Percentiles rank a stretch among this genome's conserved stretches.
Conservation (phyloP, 2,113 vertebrate species). For the Vulpes lagopus region DNA sequence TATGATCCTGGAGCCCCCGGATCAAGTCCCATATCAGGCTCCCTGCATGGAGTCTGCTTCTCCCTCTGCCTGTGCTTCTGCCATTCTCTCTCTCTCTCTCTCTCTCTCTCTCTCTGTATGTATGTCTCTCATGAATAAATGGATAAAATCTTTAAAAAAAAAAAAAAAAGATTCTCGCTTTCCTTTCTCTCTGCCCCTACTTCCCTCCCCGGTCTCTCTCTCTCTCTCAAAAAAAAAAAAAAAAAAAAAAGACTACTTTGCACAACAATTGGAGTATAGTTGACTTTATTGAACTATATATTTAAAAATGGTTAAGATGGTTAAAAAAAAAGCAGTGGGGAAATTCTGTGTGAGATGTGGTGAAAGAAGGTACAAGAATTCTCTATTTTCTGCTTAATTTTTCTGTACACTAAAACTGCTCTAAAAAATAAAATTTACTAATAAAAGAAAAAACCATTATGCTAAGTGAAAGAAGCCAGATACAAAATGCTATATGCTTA, state of each 20-base stretch:
- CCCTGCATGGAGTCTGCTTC: too few species aligned
- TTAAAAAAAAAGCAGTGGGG: neutral
- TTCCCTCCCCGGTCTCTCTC: neutral
- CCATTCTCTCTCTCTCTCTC: neutral
- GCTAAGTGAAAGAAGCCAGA: neutral
- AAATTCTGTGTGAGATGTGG: rapidly evolving
- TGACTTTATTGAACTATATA: neutral
- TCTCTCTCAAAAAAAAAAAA: neutral
- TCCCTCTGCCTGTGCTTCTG: too few species aligned
- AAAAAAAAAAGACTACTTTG: neutral
- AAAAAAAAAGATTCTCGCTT: too few species aligned
- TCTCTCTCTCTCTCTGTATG: too few species aligned
- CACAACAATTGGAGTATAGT: neutral
- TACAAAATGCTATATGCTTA: neutral
- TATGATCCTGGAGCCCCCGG: too few species aligned
- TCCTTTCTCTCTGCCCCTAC: too few species aligned
- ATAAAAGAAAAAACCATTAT: neutral
- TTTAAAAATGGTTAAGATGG: neutral
- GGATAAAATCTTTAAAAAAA: too few species aligned
- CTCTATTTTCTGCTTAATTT: neutral
- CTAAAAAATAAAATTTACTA: neutral
- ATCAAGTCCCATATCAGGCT: too few species aligned
- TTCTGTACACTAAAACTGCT: neutral
- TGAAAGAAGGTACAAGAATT: neutral
- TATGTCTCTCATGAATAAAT: too few species aligned